A percentile compares a stretch with the other conserved stretches of the same genome.
Conservation (phyloP, 2,113 vertebrate genomes). For the Poicephalus gulielmi region DNA sequence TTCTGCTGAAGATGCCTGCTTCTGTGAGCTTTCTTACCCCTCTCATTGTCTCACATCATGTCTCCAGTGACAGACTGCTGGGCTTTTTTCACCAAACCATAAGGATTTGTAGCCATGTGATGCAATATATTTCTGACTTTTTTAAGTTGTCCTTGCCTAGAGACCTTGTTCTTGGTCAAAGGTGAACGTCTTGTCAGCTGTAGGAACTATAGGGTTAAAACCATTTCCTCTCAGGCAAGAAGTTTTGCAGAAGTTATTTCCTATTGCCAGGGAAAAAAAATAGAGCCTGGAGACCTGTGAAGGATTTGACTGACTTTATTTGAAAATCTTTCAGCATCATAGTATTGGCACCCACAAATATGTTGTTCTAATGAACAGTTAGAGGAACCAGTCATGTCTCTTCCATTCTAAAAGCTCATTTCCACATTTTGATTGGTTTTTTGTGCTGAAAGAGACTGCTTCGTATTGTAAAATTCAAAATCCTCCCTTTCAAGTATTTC, state of each 20-base stretch:
- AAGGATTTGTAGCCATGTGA: background rate
- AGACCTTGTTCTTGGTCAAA: background rate
- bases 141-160: background rate
- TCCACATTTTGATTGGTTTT: background rate
- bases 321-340: background rate
- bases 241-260: constrained; percentile 14
- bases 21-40: background rate
- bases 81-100: background rate
- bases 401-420: background rate
- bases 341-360: background rate
- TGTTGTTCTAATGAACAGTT: background rate
- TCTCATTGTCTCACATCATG: background rate
- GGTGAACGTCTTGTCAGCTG: background rate
- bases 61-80: background rate
- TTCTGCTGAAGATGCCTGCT: background rate
- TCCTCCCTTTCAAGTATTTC: background rate
- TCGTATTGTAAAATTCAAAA: background rate
- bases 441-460: background rate
- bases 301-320: background rate
- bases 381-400: background rate
- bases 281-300: background rate
- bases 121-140: background rate
- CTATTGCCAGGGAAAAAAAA: background rate
- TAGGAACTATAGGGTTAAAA: background rate
- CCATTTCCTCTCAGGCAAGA: background rate